Evolutionary conservation across 2,888 invertebrate genomes (phyloP).

Genomic region (Venusia cambrica): DNA sequence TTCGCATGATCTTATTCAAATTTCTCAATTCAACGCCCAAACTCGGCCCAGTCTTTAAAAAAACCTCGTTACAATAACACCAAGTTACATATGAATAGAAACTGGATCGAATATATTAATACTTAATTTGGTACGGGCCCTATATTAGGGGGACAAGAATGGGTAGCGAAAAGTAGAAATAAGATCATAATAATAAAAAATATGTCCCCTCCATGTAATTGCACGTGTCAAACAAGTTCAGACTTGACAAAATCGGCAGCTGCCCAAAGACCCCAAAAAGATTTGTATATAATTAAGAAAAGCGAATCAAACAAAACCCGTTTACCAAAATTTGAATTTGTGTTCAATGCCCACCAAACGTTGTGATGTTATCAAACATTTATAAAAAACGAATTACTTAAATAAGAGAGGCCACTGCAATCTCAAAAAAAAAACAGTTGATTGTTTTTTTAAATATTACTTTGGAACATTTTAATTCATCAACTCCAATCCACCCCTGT

Average conservation of each 20-base stretch:
- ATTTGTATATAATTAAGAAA: conserved; percentile 18
- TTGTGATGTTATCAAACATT: no score
- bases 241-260: conserved; percentile 51
- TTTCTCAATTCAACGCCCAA: conserved; percentile 71
- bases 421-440: no score
- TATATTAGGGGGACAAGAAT: conserved; percentile 70
- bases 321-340: no score
- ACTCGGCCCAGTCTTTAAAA: conserved; percentile 73
- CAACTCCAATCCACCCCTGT: no score
- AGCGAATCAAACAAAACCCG: conserved; percentile 20
- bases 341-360: no score
- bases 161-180: conserved; percentile 65
- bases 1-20: conserved; percentile 65
- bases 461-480: no score
- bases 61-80: conserved; percentile 67
- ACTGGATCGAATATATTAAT: conserved; percentile 78
- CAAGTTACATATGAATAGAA: conserved; percentile 75
- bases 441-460: no score
- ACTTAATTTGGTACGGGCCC: conserved; percentile 74
- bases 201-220: conserved; percentile 58
- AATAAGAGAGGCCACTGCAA: no score
- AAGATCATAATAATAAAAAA: conserved; percentile 39
- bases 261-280: conserved; percentile 31
- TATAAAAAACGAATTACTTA: no score
- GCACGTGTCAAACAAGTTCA: conserved; percentile 61